A percentile compares a stretch with the other conserved stretches of the same genome.
Conservation (phyloP, 2,888 invertebrate genomes). For the Dasypolia templi region DNA sequence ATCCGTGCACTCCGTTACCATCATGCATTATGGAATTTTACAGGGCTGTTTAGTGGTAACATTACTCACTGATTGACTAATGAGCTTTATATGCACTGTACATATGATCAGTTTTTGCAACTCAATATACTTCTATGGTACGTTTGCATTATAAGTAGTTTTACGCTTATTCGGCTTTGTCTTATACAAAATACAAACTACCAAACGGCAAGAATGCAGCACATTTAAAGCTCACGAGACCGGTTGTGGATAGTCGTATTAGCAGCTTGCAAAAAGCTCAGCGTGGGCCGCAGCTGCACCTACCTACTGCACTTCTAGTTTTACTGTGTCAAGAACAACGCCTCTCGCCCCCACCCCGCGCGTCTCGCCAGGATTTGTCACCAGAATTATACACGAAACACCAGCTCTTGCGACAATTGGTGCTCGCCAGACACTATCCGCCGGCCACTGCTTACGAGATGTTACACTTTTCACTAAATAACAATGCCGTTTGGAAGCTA, state of each 20-base stretch:
- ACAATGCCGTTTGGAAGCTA: conserved; percentile 70
- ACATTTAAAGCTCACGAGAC: conserved; percentile 70
- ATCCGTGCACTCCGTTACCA: not conserved
- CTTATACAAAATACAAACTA: conserved; percentile 54
- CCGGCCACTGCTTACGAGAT: conserved; percentile 65
- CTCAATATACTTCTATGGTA: conserved; percentile 2
- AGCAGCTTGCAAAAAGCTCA: conserved; percentile 85
- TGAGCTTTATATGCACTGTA: conserved; percentile 6
- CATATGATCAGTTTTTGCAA: not conserved
- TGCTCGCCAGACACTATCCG: conserved; percentile 70
- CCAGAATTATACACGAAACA: conserved; percentile 75
- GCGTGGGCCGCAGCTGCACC: conserved; percentile 89
- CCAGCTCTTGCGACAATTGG: conserved; percentile 75
- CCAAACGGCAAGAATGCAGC: conserved; percentile 65
- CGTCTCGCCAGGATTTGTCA: conserved; percentile 74
- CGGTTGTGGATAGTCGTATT: conserved; percentile 76
- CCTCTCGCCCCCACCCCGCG: conserved; percentile 85
- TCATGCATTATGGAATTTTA: conserved; percentile 6
- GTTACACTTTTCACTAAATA: conserved; percentile 71
- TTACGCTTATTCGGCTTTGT: conserved; percentile 31
- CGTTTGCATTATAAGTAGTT: not conserved
- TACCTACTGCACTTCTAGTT: conserved; percentile 90
- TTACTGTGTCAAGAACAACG: conserved; percentile 91
- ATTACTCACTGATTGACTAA: conserved; percentile 25
- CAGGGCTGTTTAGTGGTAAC: conserved; percentile 11